phyloP scores from a whole-genome alignment of 2,113 vertebrate species.

The Leucosticte australis region DNA sequence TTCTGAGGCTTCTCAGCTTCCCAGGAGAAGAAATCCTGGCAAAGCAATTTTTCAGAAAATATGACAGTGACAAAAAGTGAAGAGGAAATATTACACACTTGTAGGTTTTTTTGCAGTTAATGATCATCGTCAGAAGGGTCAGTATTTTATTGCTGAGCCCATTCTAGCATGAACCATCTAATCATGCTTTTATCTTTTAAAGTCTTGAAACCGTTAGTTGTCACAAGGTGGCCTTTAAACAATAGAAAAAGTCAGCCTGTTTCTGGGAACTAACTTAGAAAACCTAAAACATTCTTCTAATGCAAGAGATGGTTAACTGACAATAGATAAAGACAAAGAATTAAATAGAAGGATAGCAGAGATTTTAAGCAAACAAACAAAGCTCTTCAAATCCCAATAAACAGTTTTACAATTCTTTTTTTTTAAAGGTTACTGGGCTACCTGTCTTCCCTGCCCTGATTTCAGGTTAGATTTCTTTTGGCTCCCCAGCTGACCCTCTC shows the following conservation, averaged over 20 bases:
- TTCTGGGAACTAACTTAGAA: background rate
- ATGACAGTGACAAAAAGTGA: background rate
- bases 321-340: background rate
- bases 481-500: background rate
- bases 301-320: background rate
- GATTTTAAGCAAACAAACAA: background rate
- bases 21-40: too few relatives aligned
- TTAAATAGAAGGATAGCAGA: background rate
- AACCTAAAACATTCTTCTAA: background rate
- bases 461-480: background rate
- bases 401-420: background rate
- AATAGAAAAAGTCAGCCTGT: background rate
- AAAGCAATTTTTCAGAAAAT: too few relatives aligned
- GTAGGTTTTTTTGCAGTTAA: background rate
- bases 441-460: background rate
- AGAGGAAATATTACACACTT: background rate
- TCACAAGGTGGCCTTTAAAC: background rate
- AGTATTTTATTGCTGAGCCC: background rate
- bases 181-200: background rate
- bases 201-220: background rate
- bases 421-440: background rate
- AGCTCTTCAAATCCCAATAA: background rate
- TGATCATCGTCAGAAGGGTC: background rate
- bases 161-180: background rate
- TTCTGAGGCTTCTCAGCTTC: too few relatives aligned